Conservation (phyloP, 2,797 vertebrate species). For the Hydrophis major region DNA sequence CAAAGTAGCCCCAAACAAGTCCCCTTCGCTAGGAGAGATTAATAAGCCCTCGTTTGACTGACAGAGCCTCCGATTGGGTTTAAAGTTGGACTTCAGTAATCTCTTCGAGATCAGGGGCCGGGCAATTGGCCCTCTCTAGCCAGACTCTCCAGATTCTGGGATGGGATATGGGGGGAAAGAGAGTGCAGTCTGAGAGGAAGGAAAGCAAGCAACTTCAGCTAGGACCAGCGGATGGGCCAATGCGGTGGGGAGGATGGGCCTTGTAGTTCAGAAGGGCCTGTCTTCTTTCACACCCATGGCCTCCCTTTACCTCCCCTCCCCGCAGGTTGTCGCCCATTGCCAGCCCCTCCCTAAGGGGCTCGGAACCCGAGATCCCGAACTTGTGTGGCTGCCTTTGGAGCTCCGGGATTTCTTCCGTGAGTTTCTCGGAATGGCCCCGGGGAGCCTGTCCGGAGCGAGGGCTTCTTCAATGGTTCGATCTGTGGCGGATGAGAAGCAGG, state of each 20-base stretch:
- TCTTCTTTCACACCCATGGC: neutral
- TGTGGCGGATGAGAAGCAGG: neutral
- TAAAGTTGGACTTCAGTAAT: conserved; percentile 44
- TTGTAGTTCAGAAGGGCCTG: neutral
- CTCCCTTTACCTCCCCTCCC: neutral
- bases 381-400: neutral
- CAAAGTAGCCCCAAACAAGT: neutral
- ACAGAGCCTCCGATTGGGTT: conserved; percentile 25
- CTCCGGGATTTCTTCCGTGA: neutral
- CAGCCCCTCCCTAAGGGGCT: neutral
- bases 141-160: neutral
- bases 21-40: conserved; percentile 33
- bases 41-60: conserved; percentile 41
- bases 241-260: neutral
- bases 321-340: neutral
- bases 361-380: neutral
- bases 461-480: neutral
- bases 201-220: neutral
- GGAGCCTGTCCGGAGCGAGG: neutral
- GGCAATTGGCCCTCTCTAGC: neutral
- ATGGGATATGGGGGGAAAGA: accelerated
- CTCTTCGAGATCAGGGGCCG: conserved; percentile 28
- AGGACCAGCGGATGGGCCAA: neutral
- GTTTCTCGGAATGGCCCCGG: neutral
- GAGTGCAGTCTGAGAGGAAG: too few species aligned